phyloP scores from a whole-genome alignment of 1,140 invertebrate genomes.

The Papilio polytes region DNA sequence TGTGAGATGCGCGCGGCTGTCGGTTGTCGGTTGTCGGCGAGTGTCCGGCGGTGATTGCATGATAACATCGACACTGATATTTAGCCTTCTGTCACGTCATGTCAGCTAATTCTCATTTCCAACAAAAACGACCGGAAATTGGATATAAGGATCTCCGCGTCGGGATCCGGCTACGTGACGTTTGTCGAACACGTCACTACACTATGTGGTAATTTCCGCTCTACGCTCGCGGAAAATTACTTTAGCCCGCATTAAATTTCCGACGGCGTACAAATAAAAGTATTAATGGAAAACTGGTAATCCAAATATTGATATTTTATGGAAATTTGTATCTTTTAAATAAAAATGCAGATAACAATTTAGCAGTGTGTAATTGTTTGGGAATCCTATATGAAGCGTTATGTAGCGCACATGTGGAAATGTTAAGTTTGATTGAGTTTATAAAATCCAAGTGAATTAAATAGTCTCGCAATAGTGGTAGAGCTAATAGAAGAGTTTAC shows the following conservation, averaged over 20 bases:
- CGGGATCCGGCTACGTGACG: constrained; percentile 82
- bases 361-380: background rate
- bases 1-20: background rate
- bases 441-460: too few species aligned
- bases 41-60: constrained; percentile 21
- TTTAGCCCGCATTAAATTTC: constrained; percentile 82
- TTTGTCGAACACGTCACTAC: constrained; percentile 83
- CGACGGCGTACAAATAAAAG: constrained; percentile 69
- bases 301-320: constrained; percentile 16
- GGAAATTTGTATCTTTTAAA: background rate
- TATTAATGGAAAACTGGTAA: constrained; percentile 48
- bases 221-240: constrained; percentile 81
- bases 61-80: constrained; percentile 56
- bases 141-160: constrained; percentile 83
- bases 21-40: background rate
- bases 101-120: constrained; percentile 81
- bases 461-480: too few species aligned
- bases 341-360: background rate
- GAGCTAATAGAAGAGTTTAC: too few species aligned
- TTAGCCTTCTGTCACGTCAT: constrained; percentile 76
- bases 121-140: constrained; percentile 83
- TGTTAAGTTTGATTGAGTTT: too few species aligned
- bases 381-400: too few species aligned
- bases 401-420: too few species aligned
- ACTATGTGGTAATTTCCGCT: constrained; percentile 84